These are phyloP conservation scores for Lottia gigantea DNA, from an alignment of 2,888 invertebrate species.

Conservation along the genomic window DNA sequence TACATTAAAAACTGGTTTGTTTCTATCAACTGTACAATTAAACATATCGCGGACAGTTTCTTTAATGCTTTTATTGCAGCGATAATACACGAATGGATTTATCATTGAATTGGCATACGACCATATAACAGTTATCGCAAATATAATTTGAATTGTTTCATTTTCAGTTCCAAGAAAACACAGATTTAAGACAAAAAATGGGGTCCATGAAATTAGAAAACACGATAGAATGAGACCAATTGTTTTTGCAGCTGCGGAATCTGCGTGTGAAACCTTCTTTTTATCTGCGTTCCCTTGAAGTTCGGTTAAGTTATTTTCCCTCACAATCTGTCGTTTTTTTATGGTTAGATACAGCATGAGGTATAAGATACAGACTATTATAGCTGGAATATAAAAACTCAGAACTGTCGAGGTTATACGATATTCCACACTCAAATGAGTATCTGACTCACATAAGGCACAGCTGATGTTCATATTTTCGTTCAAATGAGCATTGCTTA, in stretches of 20 bases:
- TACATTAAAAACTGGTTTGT: too few species aligned
- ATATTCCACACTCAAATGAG: conserved; percentile 44
- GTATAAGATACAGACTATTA: conserved; percentile 52
- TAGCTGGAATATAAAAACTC: conserved; percentile 55
- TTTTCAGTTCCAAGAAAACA: too few species aligned
- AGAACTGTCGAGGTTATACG: conserved; percentile 43
- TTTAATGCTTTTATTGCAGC: too few species aligned
- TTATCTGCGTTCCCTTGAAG: conserved; percentile 20
- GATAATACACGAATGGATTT: too few species aligned
- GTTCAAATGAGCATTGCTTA: conserved; percentile 44
- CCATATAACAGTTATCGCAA: too few species aligned
- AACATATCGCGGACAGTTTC: too few species aligned
- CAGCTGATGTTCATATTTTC: conserved; percentile 45
- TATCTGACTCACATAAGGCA: conserved; percentile 36
- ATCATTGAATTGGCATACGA: too few species aligned
- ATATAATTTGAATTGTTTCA: too few species aligned
- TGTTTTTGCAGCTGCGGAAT: conserved; percentile 53
- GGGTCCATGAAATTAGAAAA: conserved; percentile 56
- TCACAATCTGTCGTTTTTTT: conserved; percentile 34
- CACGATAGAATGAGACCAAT: conserved; percentile 54
- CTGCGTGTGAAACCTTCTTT: conserved; percentile 45
- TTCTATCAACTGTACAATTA: too few species aligned
- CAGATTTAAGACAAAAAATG: conserved; percentile 44
- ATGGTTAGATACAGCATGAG: conserved; percentile 49
- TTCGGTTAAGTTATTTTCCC: conserved; percentile 47